Evolutionary conservation across 1,140 invertebrate species (phyloP).

Genomic region (Nasonia giraulti): DNA sequence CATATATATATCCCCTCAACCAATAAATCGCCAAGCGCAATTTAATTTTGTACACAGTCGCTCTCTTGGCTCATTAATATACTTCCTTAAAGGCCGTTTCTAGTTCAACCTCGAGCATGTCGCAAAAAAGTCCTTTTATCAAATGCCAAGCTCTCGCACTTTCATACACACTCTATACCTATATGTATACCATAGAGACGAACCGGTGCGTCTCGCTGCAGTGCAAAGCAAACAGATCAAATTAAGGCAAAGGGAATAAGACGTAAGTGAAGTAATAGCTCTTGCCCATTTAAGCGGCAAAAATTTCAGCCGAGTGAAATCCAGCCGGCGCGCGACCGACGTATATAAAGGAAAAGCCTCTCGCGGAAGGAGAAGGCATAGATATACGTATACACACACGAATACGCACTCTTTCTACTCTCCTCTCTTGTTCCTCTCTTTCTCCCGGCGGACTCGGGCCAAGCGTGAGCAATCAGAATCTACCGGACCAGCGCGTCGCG

Average conservation of each 20-base stretch:
- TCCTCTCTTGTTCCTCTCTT: constrained; percentile 25
- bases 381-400: not conserved
- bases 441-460: not conserved
- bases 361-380: constrained; percentile 32
- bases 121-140: too few species aligned
- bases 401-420: not conserved
- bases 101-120: not conserved
- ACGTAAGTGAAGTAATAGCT: constrained; percentile 26
- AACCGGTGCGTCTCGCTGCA: not conserved
- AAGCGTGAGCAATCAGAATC: constrained; percentile 22
- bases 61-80: not conserved
- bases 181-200: not conserved
- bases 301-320: not conserved
- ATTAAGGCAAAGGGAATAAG: not conserved
- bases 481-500: constrained; percentile 42
- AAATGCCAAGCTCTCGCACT: too few species aligned
- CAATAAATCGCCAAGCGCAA: not conserved
- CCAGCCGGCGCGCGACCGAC: not conserved
- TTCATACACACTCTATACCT: too few species aligned
- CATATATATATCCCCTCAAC: not conserved
- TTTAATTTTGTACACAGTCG: not conserved
- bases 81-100: not conserved
- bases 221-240: not conserved
- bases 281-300: not conserved
- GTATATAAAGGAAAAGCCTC: not conserved